Conservation (phyloP, 1,140 invertebrate genomes). For the Coenobita brevimanus region DNA sequence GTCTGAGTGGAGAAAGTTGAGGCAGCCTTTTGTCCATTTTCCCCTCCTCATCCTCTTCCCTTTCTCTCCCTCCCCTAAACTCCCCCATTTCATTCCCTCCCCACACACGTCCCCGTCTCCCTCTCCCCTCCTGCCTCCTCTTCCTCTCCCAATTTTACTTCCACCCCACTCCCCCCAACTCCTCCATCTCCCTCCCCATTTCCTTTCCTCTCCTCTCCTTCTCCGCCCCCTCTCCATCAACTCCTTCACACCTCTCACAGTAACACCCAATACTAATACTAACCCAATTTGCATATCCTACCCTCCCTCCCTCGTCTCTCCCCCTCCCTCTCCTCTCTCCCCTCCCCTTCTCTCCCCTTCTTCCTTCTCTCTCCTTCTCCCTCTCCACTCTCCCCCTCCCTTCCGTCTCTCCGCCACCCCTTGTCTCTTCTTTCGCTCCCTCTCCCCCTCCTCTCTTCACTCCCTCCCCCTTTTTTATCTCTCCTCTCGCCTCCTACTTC, state of each 20-base stretch:
- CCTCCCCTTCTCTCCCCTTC: neutral
- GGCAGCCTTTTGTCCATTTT: neutral
- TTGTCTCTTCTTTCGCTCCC: too few species aligned
- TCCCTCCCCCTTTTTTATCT: too few species aligned
- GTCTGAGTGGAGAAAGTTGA: too few species aligned
- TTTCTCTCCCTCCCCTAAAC: neutral
- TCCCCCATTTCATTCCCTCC: neutral
- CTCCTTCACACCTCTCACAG: neutral
- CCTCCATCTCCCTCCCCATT: neutral
- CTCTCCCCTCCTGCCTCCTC: neutral
- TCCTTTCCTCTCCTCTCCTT: neutral
- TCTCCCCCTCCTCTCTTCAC: too few species aligned
- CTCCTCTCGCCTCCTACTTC: too few species aligned
- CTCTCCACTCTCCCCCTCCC: neutral
- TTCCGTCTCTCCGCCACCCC: too few species aligned
- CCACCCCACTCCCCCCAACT: neutral
- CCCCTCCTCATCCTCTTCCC: neutral
- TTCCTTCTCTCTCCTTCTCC: neutral
- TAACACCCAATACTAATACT: neutral
- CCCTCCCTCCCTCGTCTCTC: neutral
- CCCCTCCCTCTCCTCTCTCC: neutral
- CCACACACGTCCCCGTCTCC: neutral
- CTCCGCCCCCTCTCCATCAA: neutral
- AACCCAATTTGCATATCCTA: neutral
- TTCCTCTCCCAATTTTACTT: neutral